Evolutionary conservation across 2,888 invertebrate genomes (phyloP).

Genomic region (Drosophila pseudotakahashii): DNA sequence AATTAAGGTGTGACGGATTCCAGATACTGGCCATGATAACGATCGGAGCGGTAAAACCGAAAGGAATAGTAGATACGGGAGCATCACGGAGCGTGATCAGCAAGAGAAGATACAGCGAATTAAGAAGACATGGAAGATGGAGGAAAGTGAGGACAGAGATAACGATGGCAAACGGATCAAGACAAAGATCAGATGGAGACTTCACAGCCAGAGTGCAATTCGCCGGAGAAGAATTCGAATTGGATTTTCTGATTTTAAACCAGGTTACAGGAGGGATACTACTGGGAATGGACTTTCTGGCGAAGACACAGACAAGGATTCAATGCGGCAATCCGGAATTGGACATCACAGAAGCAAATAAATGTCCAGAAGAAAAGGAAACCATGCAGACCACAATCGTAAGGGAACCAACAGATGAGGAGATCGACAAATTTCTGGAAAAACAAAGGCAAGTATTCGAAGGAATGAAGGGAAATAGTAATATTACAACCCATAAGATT

Average conservation of each 20-base stretch:
- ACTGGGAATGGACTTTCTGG: neutral
- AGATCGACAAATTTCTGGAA: neutral
- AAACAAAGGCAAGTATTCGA: neutral
- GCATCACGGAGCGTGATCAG: neutral
- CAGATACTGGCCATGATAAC: neutral
- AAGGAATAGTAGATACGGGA: neutral
- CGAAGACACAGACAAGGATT: neutral
- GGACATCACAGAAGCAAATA: neutral
- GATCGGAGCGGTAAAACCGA: neutral
- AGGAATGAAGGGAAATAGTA: neutral
- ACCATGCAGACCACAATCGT: neutral
- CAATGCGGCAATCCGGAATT: neutral
- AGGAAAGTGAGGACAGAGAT: neutral
- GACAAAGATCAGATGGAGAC: neutral
- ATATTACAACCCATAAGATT: neutral
- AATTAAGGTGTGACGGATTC: neutral
- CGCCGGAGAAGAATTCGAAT: neutral
- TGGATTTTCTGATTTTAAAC: neutral
- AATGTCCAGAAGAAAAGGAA: neutral
- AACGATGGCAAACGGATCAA: neutral
- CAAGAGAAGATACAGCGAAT: neutral
- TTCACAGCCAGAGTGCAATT: neutral
- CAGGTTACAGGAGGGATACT: neutral
- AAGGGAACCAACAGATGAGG: neutral
- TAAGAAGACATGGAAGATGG: neutral